Conservation (phyloP, 1,140 invertebrate species). For the Pseudoatta argentina region DNA sequence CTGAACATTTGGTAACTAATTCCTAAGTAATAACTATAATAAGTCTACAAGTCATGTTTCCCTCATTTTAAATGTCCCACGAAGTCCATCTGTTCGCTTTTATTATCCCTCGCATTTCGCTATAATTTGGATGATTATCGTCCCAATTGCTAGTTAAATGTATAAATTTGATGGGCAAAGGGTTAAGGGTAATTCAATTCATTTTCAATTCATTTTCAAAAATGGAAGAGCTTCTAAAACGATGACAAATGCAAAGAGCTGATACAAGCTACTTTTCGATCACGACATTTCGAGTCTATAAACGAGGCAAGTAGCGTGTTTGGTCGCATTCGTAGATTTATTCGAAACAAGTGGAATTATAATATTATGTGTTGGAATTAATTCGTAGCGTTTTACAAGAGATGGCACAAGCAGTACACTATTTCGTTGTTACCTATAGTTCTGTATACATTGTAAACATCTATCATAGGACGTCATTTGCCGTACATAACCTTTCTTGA, state of each 20-base stretch:
- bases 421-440: too few species aligned
- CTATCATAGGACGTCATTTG: too few species aligned
- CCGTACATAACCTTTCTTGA: too few species aligned
- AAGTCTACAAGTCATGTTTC: conserved; percentile 6
- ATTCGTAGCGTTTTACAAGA: too few species aligned
- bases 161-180: conserved; percentile 20
- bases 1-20: not conserved
- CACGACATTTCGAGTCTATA: conserved; percentile 68
- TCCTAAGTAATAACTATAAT: not conserved
- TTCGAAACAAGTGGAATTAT: conserved; percentile 77
- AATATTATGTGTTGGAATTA: too few species aligned
- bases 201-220: not conserved
- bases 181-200: conserved; percentile 22
- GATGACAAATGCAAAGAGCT: conserved; percentile 48
- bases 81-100: not conserved
- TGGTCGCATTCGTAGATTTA: conserved; percentile 76
- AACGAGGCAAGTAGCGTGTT: conserved; percentile 46
- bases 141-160: conserved; percentile 20
- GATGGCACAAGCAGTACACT: too few species aligned
- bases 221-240: not conserved
- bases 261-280: conserved; percentile 43
- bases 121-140: conserved; percentile 27
- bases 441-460: too few species aligned
- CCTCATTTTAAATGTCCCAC: not conserved
- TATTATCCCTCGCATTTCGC: not conserved